Evolutionary conservation across 2,797 vertebrate species (phyloP).

Genomic region (Zalophus californianus): DNA sequence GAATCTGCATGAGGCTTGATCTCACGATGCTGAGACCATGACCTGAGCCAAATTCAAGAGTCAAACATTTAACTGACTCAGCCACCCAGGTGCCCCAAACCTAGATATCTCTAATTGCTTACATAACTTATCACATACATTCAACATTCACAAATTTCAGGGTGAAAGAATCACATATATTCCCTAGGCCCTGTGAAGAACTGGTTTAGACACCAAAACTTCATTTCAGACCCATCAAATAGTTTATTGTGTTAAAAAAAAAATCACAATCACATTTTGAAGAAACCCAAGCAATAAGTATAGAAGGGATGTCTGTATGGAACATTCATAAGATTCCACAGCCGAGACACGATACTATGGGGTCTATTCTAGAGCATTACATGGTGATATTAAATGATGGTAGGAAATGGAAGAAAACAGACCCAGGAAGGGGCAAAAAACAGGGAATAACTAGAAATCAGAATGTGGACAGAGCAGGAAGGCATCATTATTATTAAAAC

Average conservation of each 20-base stretch:
- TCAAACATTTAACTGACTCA: no score
- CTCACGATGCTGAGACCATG: no score
- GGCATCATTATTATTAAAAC: rapidly evolving
- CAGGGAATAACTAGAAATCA: neutral
- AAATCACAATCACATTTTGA: neutral
- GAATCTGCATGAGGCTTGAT: no score
- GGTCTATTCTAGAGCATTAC: neutral
- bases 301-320: neutral
- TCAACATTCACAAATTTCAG: neutral
- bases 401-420: neutral
- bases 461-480: neutral
- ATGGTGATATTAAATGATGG: neutral
- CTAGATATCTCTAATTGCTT: neutral
- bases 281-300: neutral
- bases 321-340: neutral
- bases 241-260: slow-evolving; percentile 67
- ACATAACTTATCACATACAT: neutral
- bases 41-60: no score
- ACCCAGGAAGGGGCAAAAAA: rapidly evolving
- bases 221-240: neutral
- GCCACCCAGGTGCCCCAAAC: no score
- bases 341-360: neutral
- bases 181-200: neutral
- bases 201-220: neutral
- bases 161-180: neutral